Conservation (phyloP, 2,888 invertebrate genomes). For the Conops quadrifasciatus region DNA sequence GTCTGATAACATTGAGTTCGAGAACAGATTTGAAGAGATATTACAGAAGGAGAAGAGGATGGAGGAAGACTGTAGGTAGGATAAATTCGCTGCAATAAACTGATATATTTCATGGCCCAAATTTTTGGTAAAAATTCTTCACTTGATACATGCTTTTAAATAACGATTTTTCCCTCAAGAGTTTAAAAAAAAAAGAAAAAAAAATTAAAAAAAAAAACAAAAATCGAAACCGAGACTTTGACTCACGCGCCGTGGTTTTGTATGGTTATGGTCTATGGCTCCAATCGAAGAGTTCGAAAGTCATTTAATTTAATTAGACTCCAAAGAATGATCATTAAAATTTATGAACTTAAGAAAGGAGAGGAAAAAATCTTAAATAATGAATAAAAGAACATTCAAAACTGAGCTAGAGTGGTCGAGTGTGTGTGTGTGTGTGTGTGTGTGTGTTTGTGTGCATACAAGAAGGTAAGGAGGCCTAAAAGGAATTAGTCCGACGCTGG, state of each 20-base stretch:
- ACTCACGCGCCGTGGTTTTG: background rate
- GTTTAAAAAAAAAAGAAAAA: background rate
- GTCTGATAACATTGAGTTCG: too few species aligned
- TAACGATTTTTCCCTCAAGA: too few species aligned
- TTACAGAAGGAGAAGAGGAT: too few species aligned
- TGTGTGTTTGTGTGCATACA: background rate
- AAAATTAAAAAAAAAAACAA: background rate
- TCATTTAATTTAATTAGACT: constrained; percentile 34
- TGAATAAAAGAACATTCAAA: too few species aligned
- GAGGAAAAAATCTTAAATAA: background rate
- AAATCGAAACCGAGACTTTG: background rate
- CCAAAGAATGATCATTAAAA: constrained; percentile 30
- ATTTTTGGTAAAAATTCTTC: constrained; percentile 4
- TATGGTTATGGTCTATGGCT: constrained; percentile 6
- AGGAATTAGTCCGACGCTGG: too few species aligned
- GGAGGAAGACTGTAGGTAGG: too few species aligned
- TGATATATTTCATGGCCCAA: too few species aligned
- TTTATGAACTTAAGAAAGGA: constrained; percentile 1
- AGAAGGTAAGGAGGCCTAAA: background rate
- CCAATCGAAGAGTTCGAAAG: constrained; percentile 12
- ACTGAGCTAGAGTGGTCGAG: too few species aligned
- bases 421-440: background rate
- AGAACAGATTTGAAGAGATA: too few species aligned
- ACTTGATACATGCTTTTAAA: background rate
- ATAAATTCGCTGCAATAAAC: too few species aligned